A percentile compares a stretch with the other conserved stretches of the same genome.
Evolutionary conservation across 1,140 invertebrate species (phyloP).

Genomic region (Cotesia glomerata): DNA sequence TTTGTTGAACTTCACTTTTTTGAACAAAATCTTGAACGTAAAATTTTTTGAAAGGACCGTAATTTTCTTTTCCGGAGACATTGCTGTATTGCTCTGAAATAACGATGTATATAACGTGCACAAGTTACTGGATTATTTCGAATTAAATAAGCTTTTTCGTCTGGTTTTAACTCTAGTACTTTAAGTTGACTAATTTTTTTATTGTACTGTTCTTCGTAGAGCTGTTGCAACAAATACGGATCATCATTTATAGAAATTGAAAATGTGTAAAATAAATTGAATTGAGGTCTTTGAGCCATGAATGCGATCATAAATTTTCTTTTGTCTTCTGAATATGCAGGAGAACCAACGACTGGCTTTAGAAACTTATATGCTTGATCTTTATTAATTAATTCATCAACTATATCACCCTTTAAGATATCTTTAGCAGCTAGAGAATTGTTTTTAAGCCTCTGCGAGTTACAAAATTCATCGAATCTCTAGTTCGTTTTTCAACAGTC

Average conservation of each 20-base stretch:
- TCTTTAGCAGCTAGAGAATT: neutral
- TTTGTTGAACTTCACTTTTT: conserved; percentile 2
- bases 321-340: conserved; percentile 5
- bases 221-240: neutral
- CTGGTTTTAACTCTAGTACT: neutral
- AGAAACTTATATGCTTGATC: neutral
- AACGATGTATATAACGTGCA: neutral
- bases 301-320: neutral
- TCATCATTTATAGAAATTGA: neutral
- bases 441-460: neutral
- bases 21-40: neutral
- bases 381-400: neutral
- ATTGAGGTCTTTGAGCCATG: neutral
- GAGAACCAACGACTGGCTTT: neutral
- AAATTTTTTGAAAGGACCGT: neutral
- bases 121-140: neutral
- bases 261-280: neutral
- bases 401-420: neutral
- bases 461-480: neutral
- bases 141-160: neutral
- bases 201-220: neutral
- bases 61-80: neutral
- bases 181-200: neutral
- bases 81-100: neutral
- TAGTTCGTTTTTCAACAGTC: neutral